Base-by-base conservation (phyloP, 2,113 vertebrate species). In the Coryphaenoides rupestris region DNA sequence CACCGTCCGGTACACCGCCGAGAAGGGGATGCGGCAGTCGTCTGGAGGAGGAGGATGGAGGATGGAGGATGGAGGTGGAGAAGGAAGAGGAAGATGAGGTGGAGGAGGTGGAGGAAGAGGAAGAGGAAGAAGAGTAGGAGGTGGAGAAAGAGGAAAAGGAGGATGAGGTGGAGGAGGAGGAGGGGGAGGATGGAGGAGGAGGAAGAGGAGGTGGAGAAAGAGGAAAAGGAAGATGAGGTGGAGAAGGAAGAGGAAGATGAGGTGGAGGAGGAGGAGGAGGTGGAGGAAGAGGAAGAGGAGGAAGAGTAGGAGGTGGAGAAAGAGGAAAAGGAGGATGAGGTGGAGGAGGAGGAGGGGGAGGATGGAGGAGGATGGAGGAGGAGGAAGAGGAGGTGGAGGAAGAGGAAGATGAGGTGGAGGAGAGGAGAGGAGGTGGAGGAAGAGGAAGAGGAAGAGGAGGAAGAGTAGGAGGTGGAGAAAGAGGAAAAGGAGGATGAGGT, bases 1-100 rank as follows among this genome's bases (percentile, higher is more conserved):
- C 79, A 80, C 79, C 1, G 95, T 96, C 55, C 88, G 79, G 65
- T 98, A 99, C 71, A 98, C 84, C 1, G 92, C 90, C 47, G 92
- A 94, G 83, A 98, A 99, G 0, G 92, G 91, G 73, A 98, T 93
- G 16, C 75, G 76, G 19, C 55, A 68, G 69, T 80, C 90, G 22
- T 21, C 95, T 98, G 70, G 60, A 58, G 66, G 15, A 60, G 59
- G 65, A 60, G 28, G 45, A 19, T 24, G 47, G 47, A 22, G 78
- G 81, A 77, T 75, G 72, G 47, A 12, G 12, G 19, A 63, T 5
- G 40, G 52, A 15, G 58, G 19, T 2, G 23, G 24, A 26, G 21
- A 33, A 5, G 3, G 14, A 40, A 24, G 19, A n/a, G 54, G 14
- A 2, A 12, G 5, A 10, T 55, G 12, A 14, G 50, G 50, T 53